Base-by-base conservation (phyloP, 2,113 vertebrate species). In the Petromus typicus region DNA sequence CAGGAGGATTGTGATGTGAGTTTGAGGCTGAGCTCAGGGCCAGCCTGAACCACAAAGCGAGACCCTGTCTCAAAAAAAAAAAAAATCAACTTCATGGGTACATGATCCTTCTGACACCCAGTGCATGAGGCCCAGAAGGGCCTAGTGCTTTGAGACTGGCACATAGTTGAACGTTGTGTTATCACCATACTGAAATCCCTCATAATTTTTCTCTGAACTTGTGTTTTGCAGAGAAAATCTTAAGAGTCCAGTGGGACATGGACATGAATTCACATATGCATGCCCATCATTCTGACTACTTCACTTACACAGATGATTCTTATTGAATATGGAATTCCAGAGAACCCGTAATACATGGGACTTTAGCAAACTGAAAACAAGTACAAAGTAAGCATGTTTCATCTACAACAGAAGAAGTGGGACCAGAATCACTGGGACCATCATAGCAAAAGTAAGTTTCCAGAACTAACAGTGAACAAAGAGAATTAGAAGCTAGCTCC, bases 371-470 rank as follows among this genome's bases (percentile, higher is more conserved):
- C 30, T 48, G 75, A 48, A 84, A 40, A n/a, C 0, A 27, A 40
- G 6, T 3, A 5, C 16, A 34, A 81, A 11, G 25, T 14, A 57
- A 81, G 54, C 20, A 34, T 20, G 34, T 32, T 76, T 5, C n/a
- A 45, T 51, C 23, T 43, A 43, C 32, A 17, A 5, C 43, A 43
- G n/a, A 75, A 51, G 83, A 80, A 88, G 61, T 18, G 22, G 6
- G 75, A 61, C 27, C 37, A 93, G 86, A 83, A 81, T 69, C 30
- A 34, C 48, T 82, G 56, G 51, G 34, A 48, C 40, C 10, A 64
- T 78, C 69, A 43, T 2, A 75, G 57, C 4, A 92, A 93, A 96
- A 94, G 32, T 56, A 67, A 91, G 56, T 64, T 89, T 48, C 27
- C 78, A 45, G 30, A 96, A 92, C 61, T 45, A 93, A 91, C 5